Base-by-base conservation (phyloP, 2,113 vertebrate species). In the Gnathochromis pfefferi region DNA sequence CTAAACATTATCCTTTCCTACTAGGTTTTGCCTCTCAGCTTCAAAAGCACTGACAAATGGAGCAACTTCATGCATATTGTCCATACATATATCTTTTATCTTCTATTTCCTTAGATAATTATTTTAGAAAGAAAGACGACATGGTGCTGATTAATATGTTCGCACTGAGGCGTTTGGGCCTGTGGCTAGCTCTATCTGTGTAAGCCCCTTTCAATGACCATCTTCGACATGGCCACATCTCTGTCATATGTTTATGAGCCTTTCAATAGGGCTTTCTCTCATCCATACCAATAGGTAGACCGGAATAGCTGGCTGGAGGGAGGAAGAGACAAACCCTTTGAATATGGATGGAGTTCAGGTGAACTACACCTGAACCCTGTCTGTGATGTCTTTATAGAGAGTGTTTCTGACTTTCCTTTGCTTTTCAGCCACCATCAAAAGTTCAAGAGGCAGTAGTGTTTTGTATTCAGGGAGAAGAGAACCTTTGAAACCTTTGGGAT, bases 301-400 rank as follows among this genome's bases (percentile, higher is more conserved):
- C 87, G 83, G 57, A 73, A 86, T 86, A 88, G 83, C 90, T 94
- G 70, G 85, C 90, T 90, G 45, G 85, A 93, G 88, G 91, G 87
- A 84, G 81, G 85, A 86, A 90, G 60, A 73, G 86, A 80, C 45
- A 89, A 88, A 63, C 51, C 87, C 84, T 94, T 93, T 95, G 94
- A 95, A 95, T 95, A 95, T 94, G 94, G 93, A 95, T 93, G 90
- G 93, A 89, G 93, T 90, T 95, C 93, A 93, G 91, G 92, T 96
- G 96, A 97, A 97, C 96, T 97, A 91, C 94, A 94, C 94, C 95
- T 97, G 96, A 97, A 97, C 96, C 88, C 89, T 87, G 90, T 87
- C 91, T 96, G 93, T 96, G 95, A 96, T 96, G 95, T 95, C 95
- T 96, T 95, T 91, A 95, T 96, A 92, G 91, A 95, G 92, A 95